Evolutionary conservation across 2,113 vertebrate species (phyloP), one percentile per base, ranked within the genome.

Genomic region (Triplophysa dalaica): DNA sequence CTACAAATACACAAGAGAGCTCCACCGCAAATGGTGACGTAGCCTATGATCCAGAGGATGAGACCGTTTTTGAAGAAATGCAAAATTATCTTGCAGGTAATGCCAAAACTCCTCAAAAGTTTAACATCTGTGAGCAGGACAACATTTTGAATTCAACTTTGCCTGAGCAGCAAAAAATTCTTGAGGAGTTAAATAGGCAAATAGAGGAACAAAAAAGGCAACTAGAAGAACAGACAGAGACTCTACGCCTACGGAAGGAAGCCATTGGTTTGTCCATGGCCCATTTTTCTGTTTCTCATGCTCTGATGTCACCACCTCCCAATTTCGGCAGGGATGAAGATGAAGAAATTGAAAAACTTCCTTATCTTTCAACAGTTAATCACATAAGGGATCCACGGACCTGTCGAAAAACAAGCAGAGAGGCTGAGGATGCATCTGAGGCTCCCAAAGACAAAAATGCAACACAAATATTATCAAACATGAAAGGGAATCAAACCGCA

Each of bases 181-280:
- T 99, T 13, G 97, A 99, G 64, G 97, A 98, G 73, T 90, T 99
- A 19, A 98, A 95, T 86, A 95, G 94, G 79, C 96, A 99, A 87
- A 99, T 98, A 68, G 98, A 98, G 90, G 96, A 99, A 85, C 97
- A 99, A 87, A 95, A 96, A 88, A 89, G 92, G 14, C 96, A 98
- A 83, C 88, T 99, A 5, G 95, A 96, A 82, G 95, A 98, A 84
- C 97, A 99, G 83, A 96, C 98, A 81, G 97, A 96, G 82, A 96
- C 95, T 0, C 91, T 99, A 1, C 90, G 96, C 41, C 95, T 96
- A 83, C 97, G 98, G 88, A 94, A 94, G 87, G 97, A 96, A 1
- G 96, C 97, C 2, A 96, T 96, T 0, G 96, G 98, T 13, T 95
- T 94, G 82, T 98, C 96, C 56, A 96, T 98, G 96, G 98, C 97